Evolutionary conservation across 1,140 invertebrate species (phyloP), one percentile per base, ranked within the genome.

Genomic region (Drosophila lowei): DNA sequence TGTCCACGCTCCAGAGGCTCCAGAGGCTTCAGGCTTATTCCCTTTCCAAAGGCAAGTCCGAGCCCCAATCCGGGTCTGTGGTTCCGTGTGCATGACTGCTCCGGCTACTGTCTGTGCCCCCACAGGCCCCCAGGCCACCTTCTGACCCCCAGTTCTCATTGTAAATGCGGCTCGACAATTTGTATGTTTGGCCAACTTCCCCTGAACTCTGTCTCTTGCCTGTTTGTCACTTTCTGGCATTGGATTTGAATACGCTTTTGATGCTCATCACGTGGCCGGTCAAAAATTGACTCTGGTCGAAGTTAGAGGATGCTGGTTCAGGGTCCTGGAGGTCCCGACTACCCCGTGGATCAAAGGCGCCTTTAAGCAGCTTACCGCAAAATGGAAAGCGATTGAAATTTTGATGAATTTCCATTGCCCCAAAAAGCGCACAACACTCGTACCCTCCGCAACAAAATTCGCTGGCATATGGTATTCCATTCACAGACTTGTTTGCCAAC

Each of bases 351-450:
- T 85, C 68, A 86, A 66, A 63, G 57, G 50, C 52, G 72, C 55
- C 64, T 85, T 86, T 86, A 85, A 85, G 80, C 77, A 54, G 80
- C 77, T 85, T 86, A 85, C 48, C 44, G 18, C 46, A 77, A 75
- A 81, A 77, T 77, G 79, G 46, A 81, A 77, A 71, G 54, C 73
- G 61, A 80, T 85, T 85, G 80, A 86, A 85, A 80, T 58, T 86
- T 77, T 56, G 59, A 59, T 76, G 72, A 73, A 74, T 62, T 50
- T 58, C 15, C 41, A 56, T 50, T 52, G 55, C 7, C 34, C 34
- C 42, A 75, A 30, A 65, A 48, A 34, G 47, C 5, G 48, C 41
- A 60, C 55, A 63, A 38, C 25, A 16, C 46, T n/a, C 21, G 9
- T 18, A n/a, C 15, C 46, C 15, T 25, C 34, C 30, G 43, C 30